Conservation (phyloP, 1,140 invertebrate species). For the Megalonaias nervosa region DNA sequence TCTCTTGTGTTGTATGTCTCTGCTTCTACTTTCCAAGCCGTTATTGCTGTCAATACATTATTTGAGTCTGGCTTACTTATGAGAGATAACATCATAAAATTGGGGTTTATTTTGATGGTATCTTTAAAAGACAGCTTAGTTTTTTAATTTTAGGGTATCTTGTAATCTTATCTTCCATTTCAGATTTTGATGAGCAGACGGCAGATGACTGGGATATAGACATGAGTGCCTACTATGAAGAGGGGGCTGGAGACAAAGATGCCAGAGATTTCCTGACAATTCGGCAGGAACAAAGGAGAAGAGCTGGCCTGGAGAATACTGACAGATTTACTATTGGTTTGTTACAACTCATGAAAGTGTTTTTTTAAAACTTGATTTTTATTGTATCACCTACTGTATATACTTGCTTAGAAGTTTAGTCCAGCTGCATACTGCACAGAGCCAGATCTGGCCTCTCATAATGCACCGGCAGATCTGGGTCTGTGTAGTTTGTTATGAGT, state of each 20-base stretch:
- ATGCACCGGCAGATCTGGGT: no score
- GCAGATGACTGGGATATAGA: constrained; percentile 79
- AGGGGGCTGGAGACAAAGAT: constrained; percentile 73
- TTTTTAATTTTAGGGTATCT: not conserved
- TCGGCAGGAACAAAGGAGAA: constrained; percentile 66
- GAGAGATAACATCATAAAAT: not conserved
- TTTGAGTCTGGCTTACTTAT: not conserved
- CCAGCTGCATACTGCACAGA: no score
- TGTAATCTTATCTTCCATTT: constrained; percentile 11
- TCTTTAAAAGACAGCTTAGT: not conserved
- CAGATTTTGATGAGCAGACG: constrained; percentile 77
- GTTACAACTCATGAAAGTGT: not conserved
- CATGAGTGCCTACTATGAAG: constrained; percentile 75
- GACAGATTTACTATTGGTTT: constrained; percentile 60
- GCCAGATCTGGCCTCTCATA: no score
- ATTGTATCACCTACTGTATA: no score
- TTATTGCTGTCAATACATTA: no score
- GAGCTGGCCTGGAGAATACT: constrained; percentile 57
- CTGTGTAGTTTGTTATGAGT: no score
- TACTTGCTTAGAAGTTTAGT: no score
- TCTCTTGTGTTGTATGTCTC: not conserved
- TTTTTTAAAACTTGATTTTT: no score
- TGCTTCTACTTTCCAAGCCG: not conserved
- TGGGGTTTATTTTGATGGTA: not conserved
- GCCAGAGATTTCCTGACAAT: constrained; percentile 72